phyloP scores from a whole-genome alignment of 2,797 vertebrate species.

The Erpetoichthys calabaricus region DNA sequence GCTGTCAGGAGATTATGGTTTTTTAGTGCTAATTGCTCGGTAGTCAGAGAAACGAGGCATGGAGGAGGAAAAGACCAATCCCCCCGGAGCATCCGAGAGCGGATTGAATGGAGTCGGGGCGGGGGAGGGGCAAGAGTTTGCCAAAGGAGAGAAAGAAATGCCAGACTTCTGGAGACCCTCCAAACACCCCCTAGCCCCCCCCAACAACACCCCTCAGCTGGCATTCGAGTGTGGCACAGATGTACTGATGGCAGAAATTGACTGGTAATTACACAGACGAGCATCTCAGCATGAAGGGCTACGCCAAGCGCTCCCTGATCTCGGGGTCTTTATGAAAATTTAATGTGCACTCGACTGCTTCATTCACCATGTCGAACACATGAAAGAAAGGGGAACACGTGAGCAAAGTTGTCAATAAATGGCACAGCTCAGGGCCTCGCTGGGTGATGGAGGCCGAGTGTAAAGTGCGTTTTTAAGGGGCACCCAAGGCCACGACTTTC shows the following conservation, averaged over 20 bases:
- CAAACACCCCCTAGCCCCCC: neutral
- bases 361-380: no score
- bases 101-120: constrained; percentile 2
- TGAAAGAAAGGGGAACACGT: constrained; percentile 27
- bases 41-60: constrained; percentile 10
- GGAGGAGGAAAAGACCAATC: constrained; percentile 11
- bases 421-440: no score
- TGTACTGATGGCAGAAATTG: constrained; percentile 28
- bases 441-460: no score
- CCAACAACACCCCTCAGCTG: neutral
- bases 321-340: constrained; percentile 55
- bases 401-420: neutral
- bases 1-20: constrained; percentile 16
- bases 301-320: constrained; percentile 43
- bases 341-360: constrained; percentile 28
- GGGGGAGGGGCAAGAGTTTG: constrained; percentile 2
- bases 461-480: no score
- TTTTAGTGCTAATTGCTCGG: constrained; percentile 19
- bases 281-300: constrained; percentile 45
- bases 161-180: no score
- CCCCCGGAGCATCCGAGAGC: neutral
- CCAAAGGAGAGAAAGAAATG: no score
- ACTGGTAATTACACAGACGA: constrained; percentile 30
- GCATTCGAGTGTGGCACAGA: constrained; percentile 21
- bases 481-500: no score